Evolutionary conservation across 2,888 invertebrate genomes (phyloP).

Genomic region (Lepidochitona cinerea): DNA sequence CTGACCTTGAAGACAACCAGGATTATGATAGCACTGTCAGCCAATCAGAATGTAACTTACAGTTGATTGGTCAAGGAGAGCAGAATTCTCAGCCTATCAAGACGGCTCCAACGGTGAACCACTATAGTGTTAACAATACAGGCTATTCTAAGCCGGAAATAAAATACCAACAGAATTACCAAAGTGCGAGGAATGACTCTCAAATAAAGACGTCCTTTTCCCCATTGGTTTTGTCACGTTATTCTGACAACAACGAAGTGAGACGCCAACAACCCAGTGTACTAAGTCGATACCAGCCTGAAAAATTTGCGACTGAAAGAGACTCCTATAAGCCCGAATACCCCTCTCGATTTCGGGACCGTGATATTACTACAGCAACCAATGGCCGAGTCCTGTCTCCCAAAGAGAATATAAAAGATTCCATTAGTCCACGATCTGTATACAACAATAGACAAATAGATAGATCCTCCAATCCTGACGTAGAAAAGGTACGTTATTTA

Average conservation of each 20-base stretch:
- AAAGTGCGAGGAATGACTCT: background rate
- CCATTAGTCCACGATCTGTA: too few species aligned
- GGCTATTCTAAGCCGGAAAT: slow-evolving; percentile 35
- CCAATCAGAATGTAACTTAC: slow-evolving; percentile 71
- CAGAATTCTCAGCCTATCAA: slow-evolving; percentile 17
- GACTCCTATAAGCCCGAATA: slow-evolving; percentile 28
- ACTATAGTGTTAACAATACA: slow-evolving; percentile 9
- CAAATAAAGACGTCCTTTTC: slow-evolving; percentile 33
- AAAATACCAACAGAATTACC: slow-evolving; percentile 9
- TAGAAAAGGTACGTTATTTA: too few species aligned
- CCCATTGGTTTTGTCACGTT: slow-evolving; percentile 21
- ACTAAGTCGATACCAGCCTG: slow-evolving; percentile 9
- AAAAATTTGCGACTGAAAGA: slow-evolving; percentile 16
- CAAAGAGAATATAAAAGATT: slow-evolving; percentile 8
- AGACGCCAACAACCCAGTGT: background rate
- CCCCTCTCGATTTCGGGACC: background rate
- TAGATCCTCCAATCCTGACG: too few species aligned
- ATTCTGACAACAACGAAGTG: background rate
- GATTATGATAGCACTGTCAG: slow-evolving; percentile 74
- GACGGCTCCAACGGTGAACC: background rate
- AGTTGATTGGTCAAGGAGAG: slow-evolving; percentile 60
- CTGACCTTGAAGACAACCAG: slow-evolving; percentile 77
- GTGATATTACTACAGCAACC: background rate
- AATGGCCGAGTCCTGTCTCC: background rate
- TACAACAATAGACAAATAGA: too few species aligned